Evolutionary conservation across 2,888 invertebrate species (phyloP).

Genomic region (Lucinisca nassula): DNA sequence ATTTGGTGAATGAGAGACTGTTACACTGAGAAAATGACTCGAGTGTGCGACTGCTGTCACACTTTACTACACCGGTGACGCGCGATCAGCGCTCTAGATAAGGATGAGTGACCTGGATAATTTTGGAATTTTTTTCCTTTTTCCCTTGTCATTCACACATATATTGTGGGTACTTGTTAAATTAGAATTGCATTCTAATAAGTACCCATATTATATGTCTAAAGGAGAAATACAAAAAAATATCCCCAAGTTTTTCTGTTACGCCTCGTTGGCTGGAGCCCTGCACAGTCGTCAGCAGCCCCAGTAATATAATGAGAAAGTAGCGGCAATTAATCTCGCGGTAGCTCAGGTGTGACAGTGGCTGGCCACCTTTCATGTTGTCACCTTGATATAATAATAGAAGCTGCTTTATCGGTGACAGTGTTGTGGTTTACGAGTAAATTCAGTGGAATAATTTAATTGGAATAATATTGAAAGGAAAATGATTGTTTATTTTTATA

Average conservation of each 20-base stretch:
- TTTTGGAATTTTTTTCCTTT: too few relatives aligned
- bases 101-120: too few relatives aligned
- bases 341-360: constrained; percentile 51
- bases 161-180: too few relatives aligned
- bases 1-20: background rate
- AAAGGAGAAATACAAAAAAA: too few relatives aligned
- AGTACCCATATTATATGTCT: too few relatives aligned
- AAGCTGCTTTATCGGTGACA: background rate
- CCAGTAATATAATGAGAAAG: background rate
- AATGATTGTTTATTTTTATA: background rate
- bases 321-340: constrained; percentile 17
- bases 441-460: constrained; percentile 1
- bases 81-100: too few relatives aligned
- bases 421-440: background rate
- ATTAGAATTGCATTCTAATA: too few relatives aligned
- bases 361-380: background rate
- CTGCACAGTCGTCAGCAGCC: background rate
- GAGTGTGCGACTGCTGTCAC: constrained; percentile 8
- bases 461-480: background rate
- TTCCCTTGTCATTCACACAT: too few relatives aligned
- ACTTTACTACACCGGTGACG: background rate
- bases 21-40: background rate
- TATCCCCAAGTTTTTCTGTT: too few relatives aligned
- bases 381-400: background rate
- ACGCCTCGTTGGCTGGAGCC: too few relatives aligned